These are phyloP conservation scores for Glyphotaelius pellucidus DNA, from an alignment of 2,888 invertebrate genomes.

Conservation along the genomic window DNA sequence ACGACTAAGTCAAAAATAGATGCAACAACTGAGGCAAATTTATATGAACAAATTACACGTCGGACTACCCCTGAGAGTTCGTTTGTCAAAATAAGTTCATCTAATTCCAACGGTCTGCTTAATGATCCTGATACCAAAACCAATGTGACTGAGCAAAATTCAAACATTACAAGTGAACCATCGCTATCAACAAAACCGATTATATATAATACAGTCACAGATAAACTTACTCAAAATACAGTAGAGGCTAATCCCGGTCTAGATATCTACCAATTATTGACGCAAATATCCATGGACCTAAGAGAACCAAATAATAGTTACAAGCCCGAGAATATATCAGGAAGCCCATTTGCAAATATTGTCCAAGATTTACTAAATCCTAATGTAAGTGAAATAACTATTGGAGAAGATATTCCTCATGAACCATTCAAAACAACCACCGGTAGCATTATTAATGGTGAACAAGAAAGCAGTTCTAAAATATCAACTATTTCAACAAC, in stretches of 20 bases:
- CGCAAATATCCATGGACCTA: constrained; percentile 76
- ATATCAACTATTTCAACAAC: constrained; percentile 69
- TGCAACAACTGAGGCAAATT: constrained; percentile 9
- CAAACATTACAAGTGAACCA: not conserved
- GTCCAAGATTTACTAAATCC: not conserved
- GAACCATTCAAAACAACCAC: not conserved
- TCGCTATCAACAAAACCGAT: constrained; percentile 62
- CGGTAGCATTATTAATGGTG: not conserved
- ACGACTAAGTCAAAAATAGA: not conserved
- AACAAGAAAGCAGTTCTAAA: constrained; percentile 7
- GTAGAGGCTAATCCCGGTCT: constrained; percentile 68
- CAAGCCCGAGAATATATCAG: not conserved
- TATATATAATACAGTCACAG: constrained; percentile 62
- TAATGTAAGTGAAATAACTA: not conserved
- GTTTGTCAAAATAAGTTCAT: constrained; percentile 55
- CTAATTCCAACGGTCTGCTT: constrained; percentile 5
- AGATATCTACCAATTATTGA: constrained; percentile 75
- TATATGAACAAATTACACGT: not conserved
- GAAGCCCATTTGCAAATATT: not conserved
- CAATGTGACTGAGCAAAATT: not conserved
- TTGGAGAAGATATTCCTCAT: not conserved
- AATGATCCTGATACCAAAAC: not conserved
- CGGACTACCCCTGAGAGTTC: not conserved
- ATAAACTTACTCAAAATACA: constrained; percentile 65
- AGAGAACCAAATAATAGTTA: constrained; percentile 67